These are phyloP conservation scores for Drosophila nr. perissopoda DNA, from an alignment of 2,888 invertebrate genomes.

Conservation along the genomic window DNA sequence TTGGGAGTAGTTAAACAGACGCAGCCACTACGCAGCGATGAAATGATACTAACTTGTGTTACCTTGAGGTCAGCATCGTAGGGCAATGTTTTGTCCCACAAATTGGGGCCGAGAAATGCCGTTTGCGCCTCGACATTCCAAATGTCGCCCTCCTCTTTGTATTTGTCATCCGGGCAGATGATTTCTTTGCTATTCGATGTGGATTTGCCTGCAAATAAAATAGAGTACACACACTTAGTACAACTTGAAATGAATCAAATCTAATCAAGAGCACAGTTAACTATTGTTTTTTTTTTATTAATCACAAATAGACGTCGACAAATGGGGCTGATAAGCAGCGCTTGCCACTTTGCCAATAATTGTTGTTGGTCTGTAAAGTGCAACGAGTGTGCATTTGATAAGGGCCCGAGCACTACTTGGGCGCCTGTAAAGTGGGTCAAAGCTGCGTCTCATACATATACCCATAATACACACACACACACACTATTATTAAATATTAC, in stretches of 20 bases:
- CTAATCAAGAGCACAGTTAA: slow-evolving; percentile 23
- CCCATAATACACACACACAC: background rate
- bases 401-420: slow-evolving; percentile 48
- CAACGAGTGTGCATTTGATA: slow-evolving; percentile 22
- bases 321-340: slow-evolving; percentile 32
- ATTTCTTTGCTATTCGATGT: slow-evolving; percentile 85
- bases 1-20: slow-evolving; percentile 45
- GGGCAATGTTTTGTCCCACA: slow-evolving; percentile 97
- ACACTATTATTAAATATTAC: background rate
- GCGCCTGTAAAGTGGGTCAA: slow-evolving; percentile 52
- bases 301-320: slow-evolving; percentile 31
- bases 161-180: slow-evolving; percentile 86
- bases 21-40: slow-evolving; percentile 83
- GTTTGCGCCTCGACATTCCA: slow-evolving; percentile 97
- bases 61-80: slow-evolving; percentile 98
- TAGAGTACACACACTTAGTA: slow-evolving; percentile 9
- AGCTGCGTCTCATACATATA: slow-evolving; percentile 13
- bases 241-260: slow-evolving; percentile 16
- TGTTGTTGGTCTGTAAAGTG: slow-evolving; percentile 31
- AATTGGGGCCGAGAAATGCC: slow-evolving; percentile 97
- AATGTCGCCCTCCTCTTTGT: slow-evolving; percentile 93
- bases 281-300: slow-evolving; percentile 16
- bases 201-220: slow-evolving; percentile 87
- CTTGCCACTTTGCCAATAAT: slow-evolving; percentile 13
- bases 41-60: slow-evolving; percentile 88